Evolutionary conservation across 2,113 vertebrate species (phyloP).

Genomic region (Pollachius pollachius): DNA sequence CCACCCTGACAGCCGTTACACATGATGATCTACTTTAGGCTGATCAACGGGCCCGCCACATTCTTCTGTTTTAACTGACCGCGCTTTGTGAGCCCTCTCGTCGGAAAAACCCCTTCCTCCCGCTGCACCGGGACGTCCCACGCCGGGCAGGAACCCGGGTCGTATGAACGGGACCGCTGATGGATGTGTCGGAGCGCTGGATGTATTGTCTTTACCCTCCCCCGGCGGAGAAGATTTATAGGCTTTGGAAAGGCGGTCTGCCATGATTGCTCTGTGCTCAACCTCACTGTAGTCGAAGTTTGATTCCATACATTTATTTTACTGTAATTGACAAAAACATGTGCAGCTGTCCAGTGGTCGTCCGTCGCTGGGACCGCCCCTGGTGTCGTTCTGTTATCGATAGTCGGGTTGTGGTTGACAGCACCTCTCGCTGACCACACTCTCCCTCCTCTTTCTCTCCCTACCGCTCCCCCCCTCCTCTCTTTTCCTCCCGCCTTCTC

Average conservation of each 20-base stretch:
- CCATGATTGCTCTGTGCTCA: too few relatives aligned
- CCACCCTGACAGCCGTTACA: constrained; percentile 19
- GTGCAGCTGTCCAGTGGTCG: constrained; percentile 23
- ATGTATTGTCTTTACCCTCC: too few relatives aligned
- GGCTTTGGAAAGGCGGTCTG: too few relatives aligned
- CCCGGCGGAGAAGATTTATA: too few relatives aligned
- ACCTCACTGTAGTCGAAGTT: too few relatives aligned
- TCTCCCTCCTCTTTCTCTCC: not conserved
- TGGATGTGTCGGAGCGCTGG: too few relatives aligned
- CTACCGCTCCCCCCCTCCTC: not conserved
- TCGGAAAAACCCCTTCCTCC: constrained; percentile 17
- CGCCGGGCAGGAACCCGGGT: not conserved
- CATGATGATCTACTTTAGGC: constrained; percentile 25
- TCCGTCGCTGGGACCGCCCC: constrained; percentile 38
- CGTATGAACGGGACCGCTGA: too few relatives aligned
- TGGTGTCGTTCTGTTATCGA: constrained; percentile 46
- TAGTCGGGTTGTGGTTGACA: not conserved
- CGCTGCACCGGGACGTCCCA: not conserved
- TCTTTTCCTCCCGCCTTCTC: too few relatives aligned
- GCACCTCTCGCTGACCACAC: not conserved
- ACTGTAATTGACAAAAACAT: too few relatives aligned
- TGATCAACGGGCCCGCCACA: constrained; percentile 2
- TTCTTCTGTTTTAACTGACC: constrained; percentile 12
- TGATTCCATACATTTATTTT: not conserved
- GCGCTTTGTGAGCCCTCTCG: constrained; percentile 9